These are phyloP conservation scores for Leucophenga maculata DNA, from an alignment of 2,888 invertebrate genomes.

Conservation along the genomic window DNA sequence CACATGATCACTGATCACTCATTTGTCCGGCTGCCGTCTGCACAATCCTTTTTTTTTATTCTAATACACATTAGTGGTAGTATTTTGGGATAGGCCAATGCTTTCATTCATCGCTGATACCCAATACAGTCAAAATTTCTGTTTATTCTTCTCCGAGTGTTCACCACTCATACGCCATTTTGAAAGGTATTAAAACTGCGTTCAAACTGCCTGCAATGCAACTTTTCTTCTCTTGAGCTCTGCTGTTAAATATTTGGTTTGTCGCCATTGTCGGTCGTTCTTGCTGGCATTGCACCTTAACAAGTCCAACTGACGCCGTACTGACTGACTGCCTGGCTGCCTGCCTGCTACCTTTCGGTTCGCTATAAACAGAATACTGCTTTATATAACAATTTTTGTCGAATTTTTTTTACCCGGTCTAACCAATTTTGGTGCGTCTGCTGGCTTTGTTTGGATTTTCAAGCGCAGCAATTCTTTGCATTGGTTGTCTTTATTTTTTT, in stretches of 20 bases:
- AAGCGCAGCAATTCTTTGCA: not conserved
- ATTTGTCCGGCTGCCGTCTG: too few species aligned
- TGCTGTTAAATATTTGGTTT: not conserved
- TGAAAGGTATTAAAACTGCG: not conserved
- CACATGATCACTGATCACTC: too few species aligned
- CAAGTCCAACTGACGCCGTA: not conserved
- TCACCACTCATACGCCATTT: too few species aligned
- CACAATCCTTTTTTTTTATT: too few species aligned
- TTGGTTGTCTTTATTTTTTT: too few species aligned
- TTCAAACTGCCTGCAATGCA: too few species aligned
- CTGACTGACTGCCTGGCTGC: not conserved
- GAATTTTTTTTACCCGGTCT: conserved; percentile 17
- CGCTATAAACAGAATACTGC: too few species aligned
- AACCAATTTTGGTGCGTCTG: not conserved
- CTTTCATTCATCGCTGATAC: too few species aligned
- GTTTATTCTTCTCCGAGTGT: not conserved
- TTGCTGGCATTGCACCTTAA: not conserved
- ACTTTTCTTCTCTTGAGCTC: too few species aligned
- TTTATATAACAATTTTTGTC: too few species aligned
- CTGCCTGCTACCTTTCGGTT: not conserved
- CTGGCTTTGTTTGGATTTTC: conserved; percentile 1
- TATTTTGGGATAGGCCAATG: too few species aligned
- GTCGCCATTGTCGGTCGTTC: not conserved
- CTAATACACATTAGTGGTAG: too few species aligned
- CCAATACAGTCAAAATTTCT: not conserved